Evolutionary conservation across 2,113 vertebrate genomes (phyloP), one percentile per base, ranked within the genome.

Genomic region (Semnornis frantzii): DNA sequence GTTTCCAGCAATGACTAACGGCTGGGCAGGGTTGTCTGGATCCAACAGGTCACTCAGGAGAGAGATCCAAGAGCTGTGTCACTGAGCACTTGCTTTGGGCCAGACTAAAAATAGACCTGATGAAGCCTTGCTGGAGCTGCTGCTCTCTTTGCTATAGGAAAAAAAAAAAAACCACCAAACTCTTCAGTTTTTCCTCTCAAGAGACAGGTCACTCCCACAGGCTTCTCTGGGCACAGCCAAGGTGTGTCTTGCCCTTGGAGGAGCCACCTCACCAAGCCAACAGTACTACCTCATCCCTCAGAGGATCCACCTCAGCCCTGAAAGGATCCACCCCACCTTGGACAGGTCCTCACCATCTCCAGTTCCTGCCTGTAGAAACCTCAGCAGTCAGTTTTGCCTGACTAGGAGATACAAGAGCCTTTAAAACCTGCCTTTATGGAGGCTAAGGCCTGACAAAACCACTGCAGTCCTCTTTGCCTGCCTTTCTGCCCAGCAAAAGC

Each of bases 21-120:
- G 31, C 66, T 89, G 86, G 80, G 79, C 76, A 94, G 84, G 69
- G 73, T 10, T 3, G 1, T 27, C 69, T 89, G 80, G 52, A 90
- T 62, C 64, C 59, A 64, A 62, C 28, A 48, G 78, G 81, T 86
- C 89, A 42, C 80, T 79, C 1, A 9, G 75, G 58, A 37, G 68
- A 80, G 87, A 90, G 83, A 82, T 84, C 82, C 84, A 94, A 82
- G 82, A 89, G 60, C 20, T 48, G 25, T 79, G 57, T 79, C 82
- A 79, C n/a, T 11, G 5, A 44, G 82, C 78, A 54, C 62, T 77
- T 8, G 4, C 62, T 88, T 87, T 71, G 52, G 62, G 75, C 80
- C 85, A 89, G 52, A 62, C 85, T 85, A 87, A 94, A 95, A 93
- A 72, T 6, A 89, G 71, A 77, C 5, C 44, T 33, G 59, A 71